phyloP scores from a whole-genome alignment of 2,797 vertebrate species.

The Parambassis ranga region DNA sequence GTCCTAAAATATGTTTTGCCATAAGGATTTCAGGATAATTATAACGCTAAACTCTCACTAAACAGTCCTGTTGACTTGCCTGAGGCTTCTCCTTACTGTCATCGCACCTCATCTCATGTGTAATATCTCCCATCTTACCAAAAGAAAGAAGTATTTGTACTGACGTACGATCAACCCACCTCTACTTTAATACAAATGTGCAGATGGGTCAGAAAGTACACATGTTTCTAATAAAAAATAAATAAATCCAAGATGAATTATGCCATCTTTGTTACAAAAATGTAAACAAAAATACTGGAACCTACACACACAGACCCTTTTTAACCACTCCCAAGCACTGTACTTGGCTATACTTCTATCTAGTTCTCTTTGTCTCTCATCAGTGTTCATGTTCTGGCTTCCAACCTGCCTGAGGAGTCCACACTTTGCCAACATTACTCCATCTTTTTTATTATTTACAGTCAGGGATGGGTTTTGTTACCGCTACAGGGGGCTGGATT shows the following conservation, averaged over 20 bases:
- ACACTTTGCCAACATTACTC: conserved; percentile 40
- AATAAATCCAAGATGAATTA: too few relatives aligned
- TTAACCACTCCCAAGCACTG: not conserved
- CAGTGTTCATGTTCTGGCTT: conserved; percentile 27
- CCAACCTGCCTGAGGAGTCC: conserved; percentile 49
- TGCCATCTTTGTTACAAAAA: too few relatives aligned
- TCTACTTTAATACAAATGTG: not conserved
- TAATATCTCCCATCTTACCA: not conserved
- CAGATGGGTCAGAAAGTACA: too few relatives aligned
- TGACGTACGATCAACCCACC: not conserved
- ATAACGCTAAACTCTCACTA: not conserved
- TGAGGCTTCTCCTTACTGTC: not conserved
- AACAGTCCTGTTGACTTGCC: not conserved
- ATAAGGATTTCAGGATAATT: not conserved
- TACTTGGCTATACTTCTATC: conserved; percentile 14
- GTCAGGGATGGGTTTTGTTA: conserved; percentile 50
- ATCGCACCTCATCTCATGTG: not conserved
- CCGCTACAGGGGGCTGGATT: conserved; percentile 41
- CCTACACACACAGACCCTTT: not conserved
- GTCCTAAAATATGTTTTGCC: not conserved
- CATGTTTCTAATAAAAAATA: too few relatives aligned
- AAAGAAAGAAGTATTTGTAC: not conserved
- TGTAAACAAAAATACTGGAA: too few relatives aligned
- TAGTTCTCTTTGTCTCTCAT: conserved; percentile 36
- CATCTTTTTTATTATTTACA: conserved; percentile 58